Evolutionary conservation across 1,140 invertebrate species (phyloP), one percentile per base, ranked within the genome.

Genomic region (Elymnias hypermnestra): DNA sequence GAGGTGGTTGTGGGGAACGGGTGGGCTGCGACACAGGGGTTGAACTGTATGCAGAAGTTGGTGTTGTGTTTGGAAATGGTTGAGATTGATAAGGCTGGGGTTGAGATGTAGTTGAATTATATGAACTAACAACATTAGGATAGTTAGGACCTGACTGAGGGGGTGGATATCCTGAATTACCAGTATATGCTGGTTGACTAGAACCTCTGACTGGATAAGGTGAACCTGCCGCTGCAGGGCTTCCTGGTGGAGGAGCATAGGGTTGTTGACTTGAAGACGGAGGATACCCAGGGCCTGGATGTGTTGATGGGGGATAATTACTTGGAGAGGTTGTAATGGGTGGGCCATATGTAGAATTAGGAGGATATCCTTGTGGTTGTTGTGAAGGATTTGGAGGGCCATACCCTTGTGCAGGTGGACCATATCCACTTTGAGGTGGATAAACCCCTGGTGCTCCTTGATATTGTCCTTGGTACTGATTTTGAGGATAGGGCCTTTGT

Each of bases 381-480:
- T 85, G 77, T 41, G 71, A 50, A 29, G 84, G 75, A 35, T 81
- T 86, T 14, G 83, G 86, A n/a, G 86, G 83, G 0, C 83, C 86
- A 66, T 87, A 87, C 28, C 82, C 74, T 62, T 86, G 86, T 28
- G 64, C 67, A 12, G 79, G 73, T 5, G 86, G 83, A 3, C 81
- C 83, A 73, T 86, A 85, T 23, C 78, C 77, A 28, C 57, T 60
- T 66, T 86, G 86, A 5, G 83, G 79, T 41, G 86, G 82, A 55
- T 85, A 85, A 21, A 62, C 69, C 22, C 75, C 73, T 15, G 77
- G 73, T 19, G 70, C 69, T 43, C 76, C 82, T 63, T 87, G 86
- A 59, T 87, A 87, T 53, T 87, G 86, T 9, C 79, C 82, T 67
- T 87, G 86, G 63, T 87, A 87, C 46, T 87, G 86, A 57, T 82